phyloP scores from a whole-genome alignment of 2,888 invertebrate genomes.

The Tenthredo distinguenda region DNA sequence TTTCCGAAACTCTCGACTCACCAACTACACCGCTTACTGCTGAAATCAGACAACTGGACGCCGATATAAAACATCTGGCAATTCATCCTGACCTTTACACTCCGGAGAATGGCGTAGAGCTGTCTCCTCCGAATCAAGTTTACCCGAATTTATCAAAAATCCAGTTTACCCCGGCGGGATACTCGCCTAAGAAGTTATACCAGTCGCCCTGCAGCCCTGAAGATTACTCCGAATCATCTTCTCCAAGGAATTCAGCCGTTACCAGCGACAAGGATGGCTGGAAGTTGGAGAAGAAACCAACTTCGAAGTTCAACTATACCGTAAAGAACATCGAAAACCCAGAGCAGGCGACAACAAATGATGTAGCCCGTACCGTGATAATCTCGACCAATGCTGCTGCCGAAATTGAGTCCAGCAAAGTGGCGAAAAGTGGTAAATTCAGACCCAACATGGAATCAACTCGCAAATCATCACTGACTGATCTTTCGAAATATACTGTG shows the following conservation, averaged over 20 bases:
- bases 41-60: conserved; percentile 11
- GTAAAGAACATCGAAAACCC: not conserved
- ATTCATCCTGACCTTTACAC: conserved; percentile 3
- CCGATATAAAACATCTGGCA: conserved; percentile 3
- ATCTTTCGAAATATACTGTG: not conserved
- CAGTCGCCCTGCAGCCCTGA: conserved; percentile 16
- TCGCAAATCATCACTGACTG: conserved; percentile 55
- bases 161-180: conserved; percentile 23
- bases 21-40: conserved; percentile 20
- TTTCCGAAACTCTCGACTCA: not conserved
- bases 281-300: not conserved
- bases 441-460: conserved; percentile 67
- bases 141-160: conserved; percentile 41
- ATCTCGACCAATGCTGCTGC: not conserved
- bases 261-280: not conserved
- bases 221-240: not conserved
- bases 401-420: not conserved
- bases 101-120: not conserved
- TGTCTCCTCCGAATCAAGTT: conserved; percentile 4
- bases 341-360: not conserved
- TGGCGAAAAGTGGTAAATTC: conserved; percentile 15
- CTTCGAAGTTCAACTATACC: not conserved
- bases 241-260: not conserved
- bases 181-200: conserved; percentile 29
- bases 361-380: not conserved